Base-by-base conservation (phyloP, 2,797 vertebrate species). In the Amphiprion clarkii region DNA sequence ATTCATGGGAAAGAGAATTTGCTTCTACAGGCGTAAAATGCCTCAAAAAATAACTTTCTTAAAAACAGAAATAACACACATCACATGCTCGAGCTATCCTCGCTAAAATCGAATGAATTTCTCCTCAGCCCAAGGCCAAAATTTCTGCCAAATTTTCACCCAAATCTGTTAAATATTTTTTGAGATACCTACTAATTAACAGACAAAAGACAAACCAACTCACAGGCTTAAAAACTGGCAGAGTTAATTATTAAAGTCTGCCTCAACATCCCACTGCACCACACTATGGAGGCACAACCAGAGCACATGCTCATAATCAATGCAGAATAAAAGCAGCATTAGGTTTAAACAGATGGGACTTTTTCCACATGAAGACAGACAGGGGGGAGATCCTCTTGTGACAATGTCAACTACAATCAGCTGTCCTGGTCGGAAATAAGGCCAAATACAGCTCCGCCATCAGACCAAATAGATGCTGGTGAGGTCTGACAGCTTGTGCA, bases 401-500 rank as follows among this genome's bases (percentile, higher is more conserved):
- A 16, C 63, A 77, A 71, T 71, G 72, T 79, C 51, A 63, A 66
- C 25, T 48, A 62, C 36, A 74, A 64, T 82, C 76, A 78, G 60
- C 46, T 31, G 56, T 61, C 55, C 63, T 48, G 33, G 17, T 46
- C 53, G 51, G n/a, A 76, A 67, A 64, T 29, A 9, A 57, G 60
- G 31, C 72, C 46, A 62, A 62, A 72, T 54, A 65, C 11, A 33
- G 13, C 59, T 33, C 60, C 12, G 27, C 31, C 56, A 52, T 70
- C 52, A 54, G 58, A 74, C 2, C 48, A 55, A 51, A 58, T 62
- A 81, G 76, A 83, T 64, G 55, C 60, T 81, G 70, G 27, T 40
- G 70, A 71, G 44, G 54, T 55, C 76, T 76, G 78, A 81, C 79
- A 78, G 63, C 63, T 69, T 76, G 72, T 40, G 33, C 5, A 33